phyloP scores from a whole-genome alignment of 2,113 vertebrate species.

The Tursiops truncatus region DNA sequence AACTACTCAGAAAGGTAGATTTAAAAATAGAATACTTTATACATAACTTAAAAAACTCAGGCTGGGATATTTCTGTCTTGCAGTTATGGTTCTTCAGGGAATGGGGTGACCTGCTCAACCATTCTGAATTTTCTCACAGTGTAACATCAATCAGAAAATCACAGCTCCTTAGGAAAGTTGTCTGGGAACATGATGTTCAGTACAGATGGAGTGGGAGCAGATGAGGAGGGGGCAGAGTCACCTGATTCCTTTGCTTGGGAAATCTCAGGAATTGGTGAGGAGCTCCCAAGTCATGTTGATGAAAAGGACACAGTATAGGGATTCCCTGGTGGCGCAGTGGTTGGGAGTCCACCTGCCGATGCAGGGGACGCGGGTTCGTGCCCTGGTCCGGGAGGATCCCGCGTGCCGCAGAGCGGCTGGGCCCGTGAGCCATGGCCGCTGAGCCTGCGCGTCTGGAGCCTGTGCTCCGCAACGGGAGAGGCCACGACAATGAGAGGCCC shows the following conservation, averaged over 20 bases:
- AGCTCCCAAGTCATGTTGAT: background rate
- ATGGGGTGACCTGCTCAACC: constrained; percentile 15
- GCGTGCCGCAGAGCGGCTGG: rapidly evolving
- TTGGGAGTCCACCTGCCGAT: too few species aligned
- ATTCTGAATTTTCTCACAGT: constrained; percentile 46
- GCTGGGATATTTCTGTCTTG: background rate
- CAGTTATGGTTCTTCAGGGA: constrained; percentile 44
- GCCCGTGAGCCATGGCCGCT: too few species aligned
- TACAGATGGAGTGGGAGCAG: constrained; percentile 9
- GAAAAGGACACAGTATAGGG: background rate
- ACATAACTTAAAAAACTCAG: background rate
- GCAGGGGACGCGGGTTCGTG: too few species aligned
- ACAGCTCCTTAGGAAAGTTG: constrained; percentile 45
- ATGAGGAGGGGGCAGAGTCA: background rate
- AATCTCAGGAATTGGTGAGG: background rate
- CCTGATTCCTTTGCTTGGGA: background rate
- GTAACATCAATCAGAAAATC: constrained; percentile 56
- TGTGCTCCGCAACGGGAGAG: too few species aligned
- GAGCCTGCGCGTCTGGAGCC: too few species aligned
- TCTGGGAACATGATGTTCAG: constrained; percentile 39
- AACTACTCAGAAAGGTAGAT: background rate
- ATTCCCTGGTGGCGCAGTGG: too few species aligned
- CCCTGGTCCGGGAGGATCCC: too few species aligned
- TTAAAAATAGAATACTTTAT: constrained; percentile 32
- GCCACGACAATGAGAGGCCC: too few species aligned